These are phyloP conservation scores for Tragulus kanchil DNA, from an alignment of 2,113 vertebrate species.

Conservation along the genomic window DNA sequence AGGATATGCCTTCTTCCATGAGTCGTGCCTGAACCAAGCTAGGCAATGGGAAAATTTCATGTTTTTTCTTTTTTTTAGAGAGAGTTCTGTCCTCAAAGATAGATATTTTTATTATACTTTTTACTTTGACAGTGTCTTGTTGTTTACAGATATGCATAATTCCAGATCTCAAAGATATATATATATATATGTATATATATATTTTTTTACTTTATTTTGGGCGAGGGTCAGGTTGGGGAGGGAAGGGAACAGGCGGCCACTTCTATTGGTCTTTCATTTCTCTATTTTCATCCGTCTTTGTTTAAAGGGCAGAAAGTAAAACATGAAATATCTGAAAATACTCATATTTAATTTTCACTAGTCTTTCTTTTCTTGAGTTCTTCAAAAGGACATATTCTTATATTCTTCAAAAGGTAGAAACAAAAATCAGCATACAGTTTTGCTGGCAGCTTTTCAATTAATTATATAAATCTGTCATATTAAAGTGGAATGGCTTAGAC, in stretches of 20 bases:
- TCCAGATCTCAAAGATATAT: no score
- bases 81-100: no score
- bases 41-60: background rate
- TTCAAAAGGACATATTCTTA: slow-evolving; percentile 21
- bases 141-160: no score
- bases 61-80: background rate
- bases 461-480: slow-evolving; percentile 42
- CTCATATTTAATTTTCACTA: background rate
- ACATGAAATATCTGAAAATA: background rate
- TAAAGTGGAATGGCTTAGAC: slow-evolving; percentile 60
- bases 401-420: slow-evolving; percentile 35
- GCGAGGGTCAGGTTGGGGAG: no score
- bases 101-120: no score
- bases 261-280: no score
- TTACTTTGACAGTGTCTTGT: no score
- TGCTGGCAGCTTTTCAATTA: slow-evolving; percentile 62
- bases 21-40: background rate
- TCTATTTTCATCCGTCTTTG: no score
- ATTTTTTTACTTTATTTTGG: no score
- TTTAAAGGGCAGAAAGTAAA: background rate
- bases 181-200: no score
- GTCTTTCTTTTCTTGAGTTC: background rate
- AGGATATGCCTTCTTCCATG: slow-evolving; percentile 18
- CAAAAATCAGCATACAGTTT: slow-evolving; percentile 52
- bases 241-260: no score